Base-by-base conservation (phyloP, 2,888 invertebrate genomes). In the Acronicta aceris region DNA sequence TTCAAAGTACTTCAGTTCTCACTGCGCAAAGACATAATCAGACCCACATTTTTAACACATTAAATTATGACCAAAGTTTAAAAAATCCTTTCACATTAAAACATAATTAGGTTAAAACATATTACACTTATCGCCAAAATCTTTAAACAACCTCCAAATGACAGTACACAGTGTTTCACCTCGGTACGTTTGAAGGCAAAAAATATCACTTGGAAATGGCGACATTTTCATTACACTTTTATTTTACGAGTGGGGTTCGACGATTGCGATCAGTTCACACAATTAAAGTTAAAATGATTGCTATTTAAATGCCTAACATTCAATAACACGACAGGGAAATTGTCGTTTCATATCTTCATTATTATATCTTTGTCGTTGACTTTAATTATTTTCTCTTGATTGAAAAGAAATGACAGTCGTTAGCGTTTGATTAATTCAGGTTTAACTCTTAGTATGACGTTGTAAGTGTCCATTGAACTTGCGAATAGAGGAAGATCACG, bases 191-290 rank as follows among this genome's bases (percentile, higher is more conserved):
- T 36, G 36, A 47, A 54, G 46, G 21, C 63, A 68, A 70, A 76
- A 75, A 57, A 27, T 51, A 61, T 56, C 61, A 60, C 15, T 64
- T 53, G 51, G 47, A 65, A 78, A 75, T 60, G 48, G 62, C 61
- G 66, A 76, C 71, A 70, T 71, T 77, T 76, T 64, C 71, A 74
- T 70, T 68, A 63, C 69, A 59, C 49, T 65, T 69, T 71, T 65
- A 78, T 66, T 71, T 75, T 66, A 76, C 51, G 69, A 72, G 59
- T 45, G 36, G 25, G 9, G 56, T 41, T 64, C 66, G 51, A 27
- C 61, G 84, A 86, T 83, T 79, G 67, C 64, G 41, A 82, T 83
- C 80, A 36, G 71, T 82, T 87, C 87, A 74, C 86, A 87, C 84
- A 74, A 77, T 85, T 87, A 83, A 71, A 69, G 67, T 64, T 71